Conservation (phyloP, 2,113 vertebrate species). For the Brachirus orientalis region DNA sequence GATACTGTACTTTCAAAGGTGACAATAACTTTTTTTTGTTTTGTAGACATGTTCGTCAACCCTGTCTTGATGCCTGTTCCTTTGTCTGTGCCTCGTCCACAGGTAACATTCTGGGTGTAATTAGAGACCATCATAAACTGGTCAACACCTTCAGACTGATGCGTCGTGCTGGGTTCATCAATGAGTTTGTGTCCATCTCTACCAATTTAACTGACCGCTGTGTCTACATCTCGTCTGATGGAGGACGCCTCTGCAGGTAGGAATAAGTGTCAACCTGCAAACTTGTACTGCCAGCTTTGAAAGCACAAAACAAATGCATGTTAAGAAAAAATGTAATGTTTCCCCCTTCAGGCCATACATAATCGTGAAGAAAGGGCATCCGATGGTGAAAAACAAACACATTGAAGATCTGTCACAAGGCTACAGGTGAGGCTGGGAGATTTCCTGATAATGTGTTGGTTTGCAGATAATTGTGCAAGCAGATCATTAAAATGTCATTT, state of each 20-base stretch:
- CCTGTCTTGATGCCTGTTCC: background rate
- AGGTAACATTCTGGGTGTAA: constrained; percentile 98
- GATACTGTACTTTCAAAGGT: background rate
- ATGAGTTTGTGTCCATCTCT: constrained; percentile 98
- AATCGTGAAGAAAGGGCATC: constrained; percentile 94
- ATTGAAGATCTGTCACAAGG: constrained; percentile 97
- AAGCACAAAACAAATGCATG: background rate
- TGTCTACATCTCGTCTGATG: constrained; percentile 97
- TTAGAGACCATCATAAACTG: constrained; percentile 92
- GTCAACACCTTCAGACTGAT: constrained; percentile 94
- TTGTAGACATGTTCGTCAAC: background rate
- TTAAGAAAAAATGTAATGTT: constrained; percentile 1
- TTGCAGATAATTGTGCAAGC: background rate
- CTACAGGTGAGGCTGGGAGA: constrained; percentile 85
- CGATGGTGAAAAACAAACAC: constrained; percentile 94
- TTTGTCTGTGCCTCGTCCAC: background rate
- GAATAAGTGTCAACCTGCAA: too few relatives aligned
- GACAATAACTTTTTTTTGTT: background rate
- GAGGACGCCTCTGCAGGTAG: constrained; percentile 95
- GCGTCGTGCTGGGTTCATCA: constrained; percentile 95
- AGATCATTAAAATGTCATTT: too few relatives aligned
- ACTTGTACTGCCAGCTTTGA: too few relatives aligned
- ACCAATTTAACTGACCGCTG: constrained; percentile 96
- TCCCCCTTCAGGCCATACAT: constrained; percentile 89
- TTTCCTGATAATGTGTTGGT: background rate